A percentile compares a stretch with the other conserved stretches of the same genome.
phyloP scores from a whole-genome alignment of 2,888 invertebrate genomes.

The Polylopha cassiicola region DNA sequence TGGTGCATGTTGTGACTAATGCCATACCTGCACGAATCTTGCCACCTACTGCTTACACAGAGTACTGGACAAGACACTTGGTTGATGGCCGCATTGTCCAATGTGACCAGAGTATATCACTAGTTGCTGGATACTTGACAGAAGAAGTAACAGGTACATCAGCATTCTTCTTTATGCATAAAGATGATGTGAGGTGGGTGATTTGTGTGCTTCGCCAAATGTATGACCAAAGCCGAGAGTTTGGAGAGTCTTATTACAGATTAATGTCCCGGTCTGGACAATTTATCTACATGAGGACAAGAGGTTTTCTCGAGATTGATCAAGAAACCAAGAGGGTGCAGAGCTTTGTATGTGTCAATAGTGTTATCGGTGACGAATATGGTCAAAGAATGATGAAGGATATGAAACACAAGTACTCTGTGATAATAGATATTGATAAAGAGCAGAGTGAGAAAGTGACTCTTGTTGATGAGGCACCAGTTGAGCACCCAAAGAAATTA shows the following conservation, averaged over 20 bases:
- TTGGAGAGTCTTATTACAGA: slow-evolving; percentile 91
- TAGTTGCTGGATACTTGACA: slow-evolving; percentile 92
- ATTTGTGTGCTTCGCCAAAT: slow-evolving; percentile 92
- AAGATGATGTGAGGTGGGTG: slow-evolving; percentile 92
- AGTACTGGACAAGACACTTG: slow-evolving; percentile 92
- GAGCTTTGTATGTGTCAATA: slow-evolving; percentile 92
- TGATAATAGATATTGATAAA: slow-evolving; percentile 77
- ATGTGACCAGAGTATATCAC: slow-evolving; percentile 93
- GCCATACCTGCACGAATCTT: slow-evolving; percentile 77
- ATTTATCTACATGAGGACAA: slow-evolving; percentile 89
- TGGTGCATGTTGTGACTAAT: slow-evolving; percentile 80
- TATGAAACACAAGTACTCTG: slow-evolving; percentile 88
- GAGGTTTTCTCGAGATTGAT: slow-evolving; percentile 90
- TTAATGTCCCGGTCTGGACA: slow-evolving; percentile 88
- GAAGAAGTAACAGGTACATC: slow-evolving; percentile 92
- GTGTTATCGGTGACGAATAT: slow-evolving; percentile 85
- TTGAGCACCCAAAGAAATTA: slow-evolving; percentile 83
- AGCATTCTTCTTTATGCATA: slow-evolving; percentile 93
- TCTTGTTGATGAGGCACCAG: slow-evolving; percentile 60
- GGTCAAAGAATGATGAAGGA: slow-evolving; percentile 84
- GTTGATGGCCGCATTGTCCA: slow-evolving; percentile 93
- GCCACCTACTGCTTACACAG: slow-evolving; percentile 82
- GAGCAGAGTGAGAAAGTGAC: slow-evolving; percentile 41
- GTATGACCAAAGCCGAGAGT: slow-evolving; percentile 90
- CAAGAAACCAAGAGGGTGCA: slow-evolving; percentile 85